phyloP scores from a whole-genome alignment of 2,888 invertebrate genomes.

The Scaptomyza caliginosa region DNA sequence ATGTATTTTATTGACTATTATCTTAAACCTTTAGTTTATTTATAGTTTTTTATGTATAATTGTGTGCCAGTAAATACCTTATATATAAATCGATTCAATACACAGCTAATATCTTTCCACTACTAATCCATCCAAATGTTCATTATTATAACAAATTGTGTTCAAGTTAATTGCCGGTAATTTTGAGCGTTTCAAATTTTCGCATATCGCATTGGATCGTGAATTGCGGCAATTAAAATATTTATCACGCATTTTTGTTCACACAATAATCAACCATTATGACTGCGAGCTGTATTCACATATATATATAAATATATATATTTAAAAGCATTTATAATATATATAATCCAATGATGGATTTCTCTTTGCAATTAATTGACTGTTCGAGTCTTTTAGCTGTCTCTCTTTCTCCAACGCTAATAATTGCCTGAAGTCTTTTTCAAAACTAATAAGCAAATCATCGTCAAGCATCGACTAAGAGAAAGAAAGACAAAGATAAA shows the following conservation, averaged over 20 bases:
- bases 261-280: constrained; percentile 50
- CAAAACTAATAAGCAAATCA: constrained; percentile 47
- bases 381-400: constrained; percentile 6
- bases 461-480: constrained; percentile 2
- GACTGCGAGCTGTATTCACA: constrained; percentile 37
- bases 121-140: constrained; percentile 38
- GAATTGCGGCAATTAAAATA: constrained; percentile 71
- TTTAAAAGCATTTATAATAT: constrained; percentile 31
- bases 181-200: constrained; percentile 62
- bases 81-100: constrained; percentile 10
- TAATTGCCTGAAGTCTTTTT: constrained; percentile 34
- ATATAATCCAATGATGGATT: background rate
- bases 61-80: no score
- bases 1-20: no score
- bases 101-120: constrained; percentile 5
- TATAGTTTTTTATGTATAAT: no score
- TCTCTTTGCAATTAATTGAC: constrained; percentile 50
- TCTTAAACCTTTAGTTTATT: no score
- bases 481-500: constrained; percentile 8
- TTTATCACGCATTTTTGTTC: constrained; percentile 68
- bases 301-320: constrained; percentile 38
- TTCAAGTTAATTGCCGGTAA: constrained; percentile 48
- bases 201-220: constrained; percentile 44
- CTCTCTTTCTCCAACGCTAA: no score
- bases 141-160: constrained; percentile 49